Base-by-base conservation (phyloP, 1,140 invertebrate species). In the Octopus sinensis region DNA sequence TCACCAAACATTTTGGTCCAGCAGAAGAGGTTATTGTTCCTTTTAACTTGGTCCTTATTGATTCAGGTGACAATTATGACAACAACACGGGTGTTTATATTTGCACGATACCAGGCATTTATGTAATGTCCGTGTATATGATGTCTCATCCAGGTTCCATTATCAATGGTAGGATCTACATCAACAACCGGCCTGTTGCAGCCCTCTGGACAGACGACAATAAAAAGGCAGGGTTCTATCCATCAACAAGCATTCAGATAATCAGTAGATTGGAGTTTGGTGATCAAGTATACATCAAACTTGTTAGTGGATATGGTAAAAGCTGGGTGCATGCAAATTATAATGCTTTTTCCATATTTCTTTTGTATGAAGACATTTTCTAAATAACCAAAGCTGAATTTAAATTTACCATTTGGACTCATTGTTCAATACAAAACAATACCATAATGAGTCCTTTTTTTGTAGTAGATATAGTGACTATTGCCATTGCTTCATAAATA, bases 251-350 rank as follows among this genome's bases (percentile, higher is more conserved):
- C 68, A 86, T 84, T 17, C 85, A 86, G 80, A 84, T 84, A 4
- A 84, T 86, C 68, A 83, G 78, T 62, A 79, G 76, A n/a, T 80
- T 86, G 79, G 84, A 76, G 43, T 86, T 86, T 79, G 85, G 85
- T 10, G 85, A 86, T 76, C 85, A 86, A 78, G 83, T 85, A 7
- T 86, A 86, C 54, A 81, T 86, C 54, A 86, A 85, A 83, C 80
- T 86, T 68, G 83, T 86, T 12, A 84, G 85, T 68, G 85, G 85
- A 6, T 86, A 86, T 54, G 85, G 85, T 13, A 82, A 86, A 23
- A 86, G 85, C 75, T 86, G 85, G 85, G 85, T 86, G 4, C 85
- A 86, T 54, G 85, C 85, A 6, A 86, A 86, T 80, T 86, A 86
- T 75, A 86, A 86, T 54, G 83, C 81, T 10, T 86, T 86, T 54